These are phyloP conservation scores for Diploscapter pachys DNA, from an alignment of 1,140 invertebrate genomes.

Conservation along the genomic window DNA sequence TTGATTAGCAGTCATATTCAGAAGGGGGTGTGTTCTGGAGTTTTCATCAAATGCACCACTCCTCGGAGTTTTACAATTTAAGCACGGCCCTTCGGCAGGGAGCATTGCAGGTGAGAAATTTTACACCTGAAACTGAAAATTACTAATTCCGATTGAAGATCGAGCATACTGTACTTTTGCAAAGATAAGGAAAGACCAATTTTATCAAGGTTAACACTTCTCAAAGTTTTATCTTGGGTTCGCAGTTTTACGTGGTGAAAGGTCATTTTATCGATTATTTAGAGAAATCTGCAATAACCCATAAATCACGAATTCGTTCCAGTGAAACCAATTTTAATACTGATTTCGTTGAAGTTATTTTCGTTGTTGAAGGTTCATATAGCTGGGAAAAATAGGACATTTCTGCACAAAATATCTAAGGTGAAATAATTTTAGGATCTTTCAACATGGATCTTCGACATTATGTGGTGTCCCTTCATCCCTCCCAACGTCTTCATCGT, in stretches of 20 bases:
- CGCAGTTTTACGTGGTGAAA: too few relatives aligned
- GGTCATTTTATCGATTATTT: too few relatives aligned
- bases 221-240: too few relatives aligned
- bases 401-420: too few relatives aligned
- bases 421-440: constrained; percentile 1
- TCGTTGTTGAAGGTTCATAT: background rate
- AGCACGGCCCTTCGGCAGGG: constrained; percentile 64
- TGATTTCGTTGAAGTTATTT: too few relatives aligned
- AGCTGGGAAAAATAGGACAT: background rate
- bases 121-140: background rate
- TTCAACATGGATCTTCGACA: constrained; percentile 22
- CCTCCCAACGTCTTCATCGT: constrained; percentile 28
- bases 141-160: background rate
- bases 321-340: too few relatives aligned
- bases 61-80: constrained; percentile 87
- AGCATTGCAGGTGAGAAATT: constrained; percentile 12
- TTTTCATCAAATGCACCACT: constrained; percentile 88
- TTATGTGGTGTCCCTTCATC: constrained; percentile 26
- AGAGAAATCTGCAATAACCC: too few relatives aligned
- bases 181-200: too few relatives aligned
- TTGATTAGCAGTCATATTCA: constrained; percentile 46
- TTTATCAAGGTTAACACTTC: too few relatives aligned
- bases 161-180: too few relatives aligned
- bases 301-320: too few relatives aligned
- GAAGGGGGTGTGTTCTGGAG: constrained; percentile 84